Evolutionary conservation across 2,888 invertebrate species (phyloP), one percentile per base, ranked within the genome.

Genomic region (Campopleginae sp.): DNA sequence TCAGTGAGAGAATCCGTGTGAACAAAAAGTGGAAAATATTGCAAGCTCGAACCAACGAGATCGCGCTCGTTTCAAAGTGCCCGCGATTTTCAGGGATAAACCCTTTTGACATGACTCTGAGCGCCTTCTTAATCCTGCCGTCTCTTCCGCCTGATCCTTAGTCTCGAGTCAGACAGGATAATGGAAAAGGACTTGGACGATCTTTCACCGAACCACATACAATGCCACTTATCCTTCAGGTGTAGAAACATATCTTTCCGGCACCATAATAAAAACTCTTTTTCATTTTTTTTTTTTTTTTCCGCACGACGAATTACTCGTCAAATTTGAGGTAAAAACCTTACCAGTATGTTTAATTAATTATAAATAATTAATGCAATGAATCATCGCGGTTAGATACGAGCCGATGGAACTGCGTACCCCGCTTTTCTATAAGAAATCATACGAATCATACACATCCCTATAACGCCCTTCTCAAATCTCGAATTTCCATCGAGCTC

Each of bases 61-160:
- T 82, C 66, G 58, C 46, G 58, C 46, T 78, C 46, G 58, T 58
- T 66, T 63, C 27, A 38, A 66, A 77, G 72, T 82, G 78, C 46
- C 42, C 72, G 77, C 63, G 81, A 70, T 82, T 85, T 84, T 54
- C n/a, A 51, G 70, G 82, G 85, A 82, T 82, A 85, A 85, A 85
- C 80, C 85, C 77, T 72, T 85, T 80, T 80, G 82, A 85, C 85
- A 63, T 58, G 82, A 76, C 76, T 78, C 54, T 38, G 79, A 76
- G 58, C 44, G 71, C 19, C 76, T 66, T 82, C 76, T 66, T 82
- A 85, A 82, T 76, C 85, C 80, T 72, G 4, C 58, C 54, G 42
- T 61, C 76, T 82, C 68, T 42, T 17, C 12, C 27, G 66, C 38
- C 74, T 85, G 44, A 79, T 85, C 85, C 78, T 63, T 78, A 70